Evolutionary conservation across 2,797 vertebrate species (phyloP).

Genomic region (Tragopan temminckii): DNA sequence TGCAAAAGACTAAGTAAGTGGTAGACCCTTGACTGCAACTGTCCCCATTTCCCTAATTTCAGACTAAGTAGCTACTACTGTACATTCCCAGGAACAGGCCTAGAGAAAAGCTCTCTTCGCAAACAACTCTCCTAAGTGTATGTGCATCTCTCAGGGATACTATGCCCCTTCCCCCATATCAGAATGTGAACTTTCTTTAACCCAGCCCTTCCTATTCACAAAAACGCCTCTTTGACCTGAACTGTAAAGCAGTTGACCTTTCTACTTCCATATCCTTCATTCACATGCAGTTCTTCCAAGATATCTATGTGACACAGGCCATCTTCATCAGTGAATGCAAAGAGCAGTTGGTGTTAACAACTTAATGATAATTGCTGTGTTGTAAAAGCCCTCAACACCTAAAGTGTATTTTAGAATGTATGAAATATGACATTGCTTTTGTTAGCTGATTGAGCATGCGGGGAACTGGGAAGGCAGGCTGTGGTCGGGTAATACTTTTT

Average conservation of each 20-base stretch:
- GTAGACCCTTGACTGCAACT: neutral
- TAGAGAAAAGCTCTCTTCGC: neutral
- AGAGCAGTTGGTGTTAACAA: neutral
- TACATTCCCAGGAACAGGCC: neutral
- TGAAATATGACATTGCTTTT: neutral
- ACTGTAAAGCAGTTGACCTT: conserved; percentile 38
- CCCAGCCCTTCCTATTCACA: neutral
- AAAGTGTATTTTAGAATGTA: neutral
- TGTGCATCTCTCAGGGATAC: neutral
- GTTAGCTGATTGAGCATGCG: neutral
- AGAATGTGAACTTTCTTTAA: conserved; percentile 55
- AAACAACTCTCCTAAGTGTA: neutral
- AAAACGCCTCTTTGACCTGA: conserved; percentile 10
- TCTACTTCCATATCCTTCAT: conserved; percentile 1
- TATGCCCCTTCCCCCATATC: neutral
- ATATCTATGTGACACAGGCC: conserved; percentile 12
- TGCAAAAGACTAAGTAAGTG: neutral
- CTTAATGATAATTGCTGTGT: neutral
- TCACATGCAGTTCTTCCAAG: neutral
- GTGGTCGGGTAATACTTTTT: neutral
- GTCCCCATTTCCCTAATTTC: too few species aligned
- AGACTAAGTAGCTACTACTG: neutral
- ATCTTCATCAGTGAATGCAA: neutral
- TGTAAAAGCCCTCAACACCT: neutral
- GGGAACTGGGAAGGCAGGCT: neutral